Percentiles rank a stretch among this genome's conserved stretches.
These are phyloP conservation scores for Proctacanthus coquilletti DNA, from an alignment of 1,140 invertebrate species.

Conservation along the genomic window DNA sequence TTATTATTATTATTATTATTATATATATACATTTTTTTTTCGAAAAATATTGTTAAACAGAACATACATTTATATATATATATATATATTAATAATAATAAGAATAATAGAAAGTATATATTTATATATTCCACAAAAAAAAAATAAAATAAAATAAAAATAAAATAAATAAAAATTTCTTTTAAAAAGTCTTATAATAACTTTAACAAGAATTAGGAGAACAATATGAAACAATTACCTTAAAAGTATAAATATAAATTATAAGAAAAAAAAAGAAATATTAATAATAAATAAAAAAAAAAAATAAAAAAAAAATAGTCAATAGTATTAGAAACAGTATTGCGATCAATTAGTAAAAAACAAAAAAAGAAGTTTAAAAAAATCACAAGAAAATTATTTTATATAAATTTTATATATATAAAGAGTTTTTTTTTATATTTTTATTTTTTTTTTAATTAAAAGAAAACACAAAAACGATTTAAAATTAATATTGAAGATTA, in stretches of 20 bases:
- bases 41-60: not conserved
- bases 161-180: slow-evolving; percentile 19
- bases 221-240: slow-evolving; percentile 1
- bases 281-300: slow-evolving; percentile 2
- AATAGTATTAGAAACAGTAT: not conserved
- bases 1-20: too few relatives aligned
- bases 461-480: slow-evolving; percentile 1
- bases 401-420: not conserved
- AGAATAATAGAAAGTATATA: too few relatives aligned
- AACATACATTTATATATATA: slow-evolving; percentile 1
- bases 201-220: not conserved
- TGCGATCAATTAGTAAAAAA: too few relatives aligned
- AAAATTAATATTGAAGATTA: slow-evolving; percentile 1
- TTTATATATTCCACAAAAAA: too few relatives aligned
- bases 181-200: not conserved
- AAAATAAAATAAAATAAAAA: slow-evolving; percentile 30
- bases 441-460: slow-evolving; percentile 1
- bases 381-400: not conserved
- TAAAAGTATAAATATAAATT: not conserved
- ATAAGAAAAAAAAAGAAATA: not conserved
- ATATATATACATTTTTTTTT: too few relatives aligned
- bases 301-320: slow-evolving; percentile 1
- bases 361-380: not conserved
- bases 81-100: slow-evolving; percentile 3
- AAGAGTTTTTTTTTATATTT: not conserved